Evolutionary conservation across 2,888 invertebrate species (phyloP).

Genomic region (Protodeltote pygarga): DNA sequence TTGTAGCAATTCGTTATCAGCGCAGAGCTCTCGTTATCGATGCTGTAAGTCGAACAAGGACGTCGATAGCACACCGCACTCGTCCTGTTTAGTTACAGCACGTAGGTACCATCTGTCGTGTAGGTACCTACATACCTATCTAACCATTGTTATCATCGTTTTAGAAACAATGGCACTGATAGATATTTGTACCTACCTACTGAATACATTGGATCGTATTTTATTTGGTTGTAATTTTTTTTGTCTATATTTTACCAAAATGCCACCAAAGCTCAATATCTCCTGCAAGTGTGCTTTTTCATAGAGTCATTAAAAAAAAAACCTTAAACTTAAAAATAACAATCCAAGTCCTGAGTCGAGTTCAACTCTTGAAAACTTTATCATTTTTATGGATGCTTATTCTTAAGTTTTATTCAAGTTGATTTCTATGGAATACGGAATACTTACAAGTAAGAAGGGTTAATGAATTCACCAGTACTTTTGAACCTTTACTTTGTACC

Average conservation of each 20-base stretch:
- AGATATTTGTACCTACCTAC: neutral
- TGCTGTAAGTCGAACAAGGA: slow-evolving; percentile 79
- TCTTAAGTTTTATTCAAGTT: slow-evolving; percentile 2
- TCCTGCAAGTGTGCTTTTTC: too few species aligned
- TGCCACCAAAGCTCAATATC: too few species aligned
- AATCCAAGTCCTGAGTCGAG: neutral
- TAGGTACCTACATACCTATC: slow-evolving; percentile 19
- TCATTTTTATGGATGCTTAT: slow-evolving; percentile 10
- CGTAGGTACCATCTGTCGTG: slow-evolving; percentile 46
- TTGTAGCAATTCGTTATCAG: slow-evolving; percentile 63
- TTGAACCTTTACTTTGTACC: neutral
- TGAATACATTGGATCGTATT: too few species aligned
- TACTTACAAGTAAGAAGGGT: slow-evolving; percentile 1
- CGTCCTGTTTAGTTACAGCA: slow-evolving; percentile 56
- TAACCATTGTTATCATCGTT: slow-evolving; percentile 26
- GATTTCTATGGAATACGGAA: slow-evolving; percentile 5
- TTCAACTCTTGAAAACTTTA: slow-evolving; percentile 10
- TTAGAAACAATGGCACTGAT: slow-evolving; percentile 13
- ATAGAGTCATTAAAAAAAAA: too few species aligned
- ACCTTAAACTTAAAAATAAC: too few species aligned
- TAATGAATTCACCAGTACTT: neutral
- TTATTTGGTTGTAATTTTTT: too few species aligned
- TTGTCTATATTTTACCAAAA: neutral
- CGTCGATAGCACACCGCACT: slow-evolving; percentile 65
- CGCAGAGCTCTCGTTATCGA: slow-evolving; percentile 66